Percentiles rank a stretch among this genome's conserved stretches.
Evolutionary conservation across 2,888 invertebrate species (phyloP).

Genomic region (Osmoderma eremita): DNA sequence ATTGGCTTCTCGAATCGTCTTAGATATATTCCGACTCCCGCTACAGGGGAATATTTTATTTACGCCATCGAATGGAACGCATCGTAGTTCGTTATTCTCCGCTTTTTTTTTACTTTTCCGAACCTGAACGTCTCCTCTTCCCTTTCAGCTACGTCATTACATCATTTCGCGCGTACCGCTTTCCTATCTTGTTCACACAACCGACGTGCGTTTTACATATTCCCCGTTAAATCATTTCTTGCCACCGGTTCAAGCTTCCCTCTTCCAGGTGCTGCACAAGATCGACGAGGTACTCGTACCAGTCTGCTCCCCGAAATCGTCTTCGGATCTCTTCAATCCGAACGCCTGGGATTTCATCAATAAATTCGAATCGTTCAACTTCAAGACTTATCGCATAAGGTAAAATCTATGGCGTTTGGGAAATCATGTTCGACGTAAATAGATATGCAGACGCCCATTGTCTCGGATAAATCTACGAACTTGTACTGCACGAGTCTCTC

Average conservation of each 20-base stretch:
- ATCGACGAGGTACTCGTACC: conserved; percentile 89
- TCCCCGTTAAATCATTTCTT: conserved; percentile 2
- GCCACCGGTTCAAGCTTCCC: neutral
- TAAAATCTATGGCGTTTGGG: conserved; percentile 58
- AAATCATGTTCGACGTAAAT: conserved; percentile 14
- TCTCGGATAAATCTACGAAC: neutral
- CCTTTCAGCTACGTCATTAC: conserved; percentile 1
- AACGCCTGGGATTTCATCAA: conserved; percentile 84
- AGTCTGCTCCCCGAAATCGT: conserved; percentile 71
- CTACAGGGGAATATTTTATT: neutral
- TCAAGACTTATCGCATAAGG: conserved; percentile 79
- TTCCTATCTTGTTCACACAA: neutral
- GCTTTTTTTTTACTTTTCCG: neutral
- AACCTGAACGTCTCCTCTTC: neutral
- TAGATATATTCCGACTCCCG: neutral
- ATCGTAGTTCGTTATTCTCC: neutral
- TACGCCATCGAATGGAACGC: neutral
- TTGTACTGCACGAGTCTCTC: too few relatives aligned
- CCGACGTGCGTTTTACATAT: neutral
- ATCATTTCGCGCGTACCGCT: neutral
- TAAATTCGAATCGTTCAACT: conserved; percentile 79
- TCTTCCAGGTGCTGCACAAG: conserved; percentile 79
- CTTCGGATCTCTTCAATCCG: conserved; percentile 78
- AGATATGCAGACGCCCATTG: conserved; percentile 6
- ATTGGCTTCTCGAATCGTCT: too few relatives aligned